Evolutionary conservation across 2,113 vertebrate species (phyloP).

Genomic region (Amazona vittata): DNA sequence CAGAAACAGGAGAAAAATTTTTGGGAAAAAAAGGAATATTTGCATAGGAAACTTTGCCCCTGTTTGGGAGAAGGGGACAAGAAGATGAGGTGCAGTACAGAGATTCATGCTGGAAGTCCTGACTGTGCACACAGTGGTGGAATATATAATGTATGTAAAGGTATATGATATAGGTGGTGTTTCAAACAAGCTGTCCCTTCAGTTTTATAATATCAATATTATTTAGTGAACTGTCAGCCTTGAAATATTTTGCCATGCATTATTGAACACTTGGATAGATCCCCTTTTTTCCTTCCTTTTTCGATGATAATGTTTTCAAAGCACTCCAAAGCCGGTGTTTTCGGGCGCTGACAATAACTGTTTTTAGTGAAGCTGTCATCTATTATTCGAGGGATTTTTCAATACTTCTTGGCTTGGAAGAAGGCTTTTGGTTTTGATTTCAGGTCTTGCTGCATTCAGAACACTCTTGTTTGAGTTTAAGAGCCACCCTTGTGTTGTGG

Average conservation of each 20-base stretch:
- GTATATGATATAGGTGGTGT: background rate
- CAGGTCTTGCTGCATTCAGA: background rate
- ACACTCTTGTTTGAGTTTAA: background rate
- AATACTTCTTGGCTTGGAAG: background rate
- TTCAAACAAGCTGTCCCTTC: background rate
- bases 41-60: background rate
- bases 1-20: background rate
- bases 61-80: background rate
- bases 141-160: background rate
- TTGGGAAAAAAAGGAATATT: background rate
- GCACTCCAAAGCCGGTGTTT: background rate
- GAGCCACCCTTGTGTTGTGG: background rate
- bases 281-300: background rate
- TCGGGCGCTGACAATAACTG: background rate
- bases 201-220: background rate
- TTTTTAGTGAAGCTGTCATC: conserved; percentile 31
- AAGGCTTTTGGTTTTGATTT: background rate
- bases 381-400: conserved; percentile 4
- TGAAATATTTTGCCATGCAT: background rate
- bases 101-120: accelerated
- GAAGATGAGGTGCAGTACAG: background rate
- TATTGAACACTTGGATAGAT: background rate
- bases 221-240: background rate
- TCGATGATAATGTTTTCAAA: background rate
- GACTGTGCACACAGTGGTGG: background rate